These are phyloP conservation scores for Acanthococcus lagerstroemiae DNA, from an alignment of 2,888 invertebrate genomes.

Conservation along the genomic window DNA sequence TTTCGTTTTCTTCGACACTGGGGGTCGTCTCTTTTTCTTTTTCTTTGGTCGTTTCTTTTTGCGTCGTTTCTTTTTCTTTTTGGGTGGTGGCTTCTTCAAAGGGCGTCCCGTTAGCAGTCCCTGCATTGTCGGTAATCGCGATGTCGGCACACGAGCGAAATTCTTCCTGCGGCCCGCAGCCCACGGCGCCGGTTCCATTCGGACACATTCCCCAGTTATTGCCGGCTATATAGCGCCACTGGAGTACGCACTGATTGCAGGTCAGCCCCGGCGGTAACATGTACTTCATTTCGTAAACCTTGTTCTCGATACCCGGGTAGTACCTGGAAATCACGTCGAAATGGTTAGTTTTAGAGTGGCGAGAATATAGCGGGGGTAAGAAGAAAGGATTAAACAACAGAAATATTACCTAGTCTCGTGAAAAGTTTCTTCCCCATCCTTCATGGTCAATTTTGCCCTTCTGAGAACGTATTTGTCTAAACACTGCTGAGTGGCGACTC, in stretches of 20 bases:
- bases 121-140: constrained; percentile 52
- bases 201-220: constrained; percentile 72
- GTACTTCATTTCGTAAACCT: constrained; percentile 65
- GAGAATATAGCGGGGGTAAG: too few species aligned
- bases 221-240: constrained; percentile 74
- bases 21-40: constrained; percentile 22
- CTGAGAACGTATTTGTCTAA: constrained; percentile 60
- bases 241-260: constrained; percentile 73
- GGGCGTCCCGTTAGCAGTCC: constrained; percentile 40
- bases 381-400: too few species aligned
- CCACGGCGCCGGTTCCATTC: constrained; percentile 65
- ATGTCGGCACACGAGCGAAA: constrained; percentile 78
- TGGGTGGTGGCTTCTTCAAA: constrained; percentile 32
- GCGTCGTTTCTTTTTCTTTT: constrained; percentile 13
- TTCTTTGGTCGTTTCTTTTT: constrained; percentile 2
- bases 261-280: constrained; percentile 54
- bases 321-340: constrained; percentile 45
- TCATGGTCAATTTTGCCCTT: constrained; percentile 44
- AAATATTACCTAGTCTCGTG: constrained; percentile 34
- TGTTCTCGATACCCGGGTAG: constrained; percentile 67
- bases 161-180: constrained; percentile 82
- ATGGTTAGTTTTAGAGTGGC: background rate
- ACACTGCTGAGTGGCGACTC: constrained; percentile 58
- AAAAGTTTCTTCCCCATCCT: constrained; percentile 37
- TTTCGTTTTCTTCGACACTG: constrained; percentile 33